Evolutionary conservation across 2,888 invertebrate species (phyloP), one percentile per base, ranked within the genome.

Genomic region (Callimorpha dominula): DNA sequence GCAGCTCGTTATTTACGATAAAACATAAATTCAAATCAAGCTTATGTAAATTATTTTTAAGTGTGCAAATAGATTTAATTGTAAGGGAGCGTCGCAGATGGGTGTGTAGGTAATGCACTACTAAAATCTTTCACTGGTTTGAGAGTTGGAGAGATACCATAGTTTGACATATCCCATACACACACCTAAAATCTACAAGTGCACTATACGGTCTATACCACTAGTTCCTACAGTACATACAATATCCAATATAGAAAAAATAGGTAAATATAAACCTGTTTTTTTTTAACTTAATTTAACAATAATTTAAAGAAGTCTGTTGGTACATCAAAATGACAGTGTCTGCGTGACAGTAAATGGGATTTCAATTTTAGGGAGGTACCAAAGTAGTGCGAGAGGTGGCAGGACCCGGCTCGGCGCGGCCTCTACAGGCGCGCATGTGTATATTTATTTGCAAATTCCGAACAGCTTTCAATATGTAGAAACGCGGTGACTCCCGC

Each of bases 401-500:
- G 89, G 90, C 87, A 89, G 86, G 86, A 84, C 82, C 83, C 84
- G 81, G 80, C 80, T 85, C 85, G 81, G 80, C 74, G 81, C 85
- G 78, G 82, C 76, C 78, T 85, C 85, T 85, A 84, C 87, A 87
- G 88, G 86, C 87, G 86, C 90, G 90, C 90, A 91, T 92, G 92
- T 92, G 92, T 94, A 92, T 94, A 94, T 95, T 94, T 95, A 94
- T 94, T 95, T 94, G 93, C 92, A 91, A 94, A 94, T 95, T 92
- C 93, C 91, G 90, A 94, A 92, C 94, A 92, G 94, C 92, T 94
- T 94, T 94, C 95, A 95, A 94, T 95, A 95, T 93, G 94, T 94
- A 94, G 94, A 93, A 90, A 91, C 92, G 91, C 89, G 91, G 91
- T 91, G 93, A 91, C 89, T 92, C 91, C 91, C 93, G 92, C 90